These are phyloP conservation scores for Chamaetylas fuelleborni DNA, from an alignment of 2,113 vertebrate genomes.

Conservation along the genomic window DNA sequence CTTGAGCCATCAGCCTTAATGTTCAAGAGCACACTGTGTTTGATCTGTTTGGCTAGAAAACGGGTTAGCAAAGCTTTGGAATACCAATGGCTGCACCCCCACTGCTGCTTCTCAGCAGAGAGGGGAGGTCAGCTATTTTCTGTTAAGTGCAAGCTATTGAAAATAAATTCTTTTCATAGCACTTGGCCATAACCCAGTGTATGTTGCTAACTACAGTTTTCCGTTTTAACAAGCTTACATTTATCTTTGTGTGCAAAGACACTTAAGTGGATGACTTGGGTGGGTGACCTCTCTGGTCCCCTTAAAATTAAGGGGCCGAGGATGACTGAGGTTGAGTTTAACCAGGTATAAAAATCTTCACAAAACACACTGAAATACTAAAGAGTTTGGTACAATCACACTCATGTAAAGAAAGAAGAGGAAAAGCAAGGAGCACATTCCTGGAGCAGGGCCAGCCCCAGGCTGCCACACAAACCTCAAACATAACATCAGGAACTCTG, in stretches of 20 bases:
- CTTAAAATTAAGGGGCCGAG: neutral
- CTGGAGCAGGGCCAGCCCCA: neutral
- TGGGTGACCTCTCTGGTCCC: neutral
- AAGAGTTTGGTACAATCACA: neutral
- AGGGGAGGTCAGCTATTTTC: neutral
- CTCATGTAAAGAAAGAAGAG: neutral
- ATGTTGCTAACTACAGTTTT: conserved; percentile 19
- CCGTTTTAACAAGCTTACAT: neutral
- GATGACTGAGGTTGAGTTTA: neutral
- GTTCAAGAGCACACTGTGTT: neutral
- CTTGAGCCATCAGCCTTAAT: neutral
- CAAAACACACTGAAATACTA: neutral
- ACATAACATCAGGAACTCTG: conserved; percentile 38
- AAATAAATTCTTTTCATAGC: conserved; percentile 21
- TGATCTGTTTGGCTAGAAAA: neutral
- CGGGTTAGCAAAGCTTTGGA: neutral
- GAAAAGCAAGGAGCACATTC: conserved; percentile 14
- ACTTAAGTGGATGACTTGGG: neutral
- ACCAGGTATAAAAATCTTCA: neutral
- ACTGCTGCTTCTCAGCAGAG: neutral
- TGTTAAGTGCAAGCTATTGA: neutral
- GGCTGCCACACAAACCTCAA: conserved; percentile 3
- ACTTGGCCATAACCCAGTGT: neutral
- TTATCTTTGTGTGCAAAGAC: neutral
- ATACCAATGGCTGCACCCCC: neutral